phyloP scores from a whole-genome alignment of 2,797 vertebrate genomes.

The Argya squamiceps region DNA sequence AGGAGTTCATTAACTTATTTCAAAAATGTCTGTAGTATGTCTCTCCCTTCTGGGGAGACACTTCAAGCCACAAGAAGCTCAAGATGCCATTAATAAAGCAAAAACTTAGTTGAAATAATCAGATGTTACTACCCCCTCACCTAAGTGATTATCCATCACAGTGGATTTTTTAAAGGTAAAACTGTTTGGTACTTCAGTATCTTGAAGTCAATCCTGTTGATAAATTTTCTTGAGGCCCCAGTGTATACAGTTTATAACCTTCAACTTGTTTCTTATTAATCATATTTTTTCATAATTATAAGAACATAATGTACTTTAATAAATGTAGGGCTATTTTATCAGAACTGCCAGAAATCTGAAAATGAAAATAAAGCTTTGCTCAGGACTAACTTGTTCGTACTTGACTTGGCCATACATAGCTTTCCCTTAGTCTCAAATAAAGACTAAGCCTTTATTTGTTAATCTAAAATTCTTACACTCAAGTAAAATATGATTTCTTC shows the following conservation, averaged over 20 bases:
- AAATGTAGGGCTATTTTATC: background rate
- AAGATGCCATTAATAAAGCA: background rate
- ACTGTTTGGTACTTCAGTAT: background rate
- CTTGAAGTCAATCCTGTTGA: background rate
- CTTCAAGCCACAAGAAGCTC: background rate
- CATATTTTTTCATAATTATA: background rate
- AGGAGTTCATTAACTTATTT: background rate
- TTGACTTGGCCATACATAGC: background rate
- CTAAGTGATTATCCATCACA: background rate
- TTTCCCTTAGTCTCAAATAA: background rate
- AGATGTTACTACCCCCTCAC: background rate
- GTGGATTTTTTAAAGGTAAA: background rate
- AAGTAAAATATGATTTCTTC: background rate
- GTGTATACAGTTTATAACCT: background rate
- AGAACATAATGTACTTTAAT: background rate
- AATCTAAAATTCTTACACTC: background rate
- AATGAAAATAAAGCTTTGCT: background rate
- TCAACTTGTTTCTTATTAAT: background rate
- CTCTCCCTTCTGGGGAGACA: fast-evolving
- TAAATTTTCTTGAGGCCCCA: background rate
- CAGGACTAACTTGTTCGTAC: background rate
- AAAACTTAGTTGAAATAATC: background rate
- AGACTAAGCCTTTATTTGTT: background rate
- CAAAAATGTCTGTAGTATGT: background rate
- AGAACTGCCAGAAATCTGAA: background rate